These are phyloP conservation scores for Pseudolycoriella hygida DNA, from an alignment of 2,888 invertebrate species.

Conservation along the genomic window DNA sequence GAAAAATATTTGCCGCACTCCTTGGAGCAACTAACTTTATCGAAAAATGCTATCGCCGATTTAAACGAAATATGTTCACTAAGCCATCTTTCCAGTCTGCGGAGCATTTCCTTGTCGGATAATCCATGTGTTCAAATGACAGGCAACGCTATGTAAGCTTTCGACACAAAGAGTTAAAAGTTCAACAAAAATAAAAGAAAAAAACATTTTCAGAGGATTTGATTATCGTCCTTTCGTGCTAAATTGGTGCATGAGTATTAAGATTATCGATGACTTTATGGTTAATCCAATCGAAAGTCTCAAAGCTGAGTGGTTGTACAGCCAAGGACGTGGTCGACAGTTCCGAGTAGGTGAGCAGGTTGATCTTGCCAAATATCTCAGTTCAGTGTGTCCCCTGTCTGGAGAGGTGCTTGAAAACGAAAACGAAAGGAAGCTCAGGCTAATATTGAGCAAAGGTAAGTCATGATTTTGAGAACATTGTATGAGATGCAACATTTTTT, in stretches of 20 bases:
- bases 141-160: constrained; percentile 50
- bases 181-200: background rate
- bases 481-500: too few species aligned
- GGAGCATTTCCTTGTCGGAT: constrained; percentile 67
- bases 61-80: constrained; percentile 73
- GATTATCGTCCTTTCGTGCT: constrained; percentile 84
- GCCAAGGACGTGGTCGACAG: constrained; percentile 81
- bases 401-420: constrained; percentile 67
- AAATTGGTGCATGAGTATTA: constrained; percentile 83
- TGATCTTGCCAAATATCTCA: constrained; percentile 63
- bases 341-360: constrained; percentile 73
- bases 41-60: constrained; percentile 68
- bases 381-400: constrained; percentile 68
- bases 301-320: constrained; percentile 89
- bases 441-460: constrained; percentile 57
- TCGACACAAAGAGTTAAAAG: background rate
- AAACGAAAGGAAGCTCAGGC: constrained; percentile 67
- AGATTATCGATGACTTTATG: constrained; percentile 72
- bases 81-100: constrained; percentile 53
- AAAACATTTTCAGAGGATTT: constrained; percentile 59
- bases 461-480: too few species aligned
- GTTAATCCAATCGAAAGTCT: constrained; percentile 85
- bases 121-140: constrained; percentile 76
- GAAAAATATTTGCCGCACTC: constrained; percentile 65
- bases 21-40: constrained; percentile 56